Percentiles rank a stretch among this genome's conserved stretches.
Evolutionary conservation across 2,797 vertebrate genomes (phyloP).

Genomic region (Zonotrichia albicollis): DNA sequence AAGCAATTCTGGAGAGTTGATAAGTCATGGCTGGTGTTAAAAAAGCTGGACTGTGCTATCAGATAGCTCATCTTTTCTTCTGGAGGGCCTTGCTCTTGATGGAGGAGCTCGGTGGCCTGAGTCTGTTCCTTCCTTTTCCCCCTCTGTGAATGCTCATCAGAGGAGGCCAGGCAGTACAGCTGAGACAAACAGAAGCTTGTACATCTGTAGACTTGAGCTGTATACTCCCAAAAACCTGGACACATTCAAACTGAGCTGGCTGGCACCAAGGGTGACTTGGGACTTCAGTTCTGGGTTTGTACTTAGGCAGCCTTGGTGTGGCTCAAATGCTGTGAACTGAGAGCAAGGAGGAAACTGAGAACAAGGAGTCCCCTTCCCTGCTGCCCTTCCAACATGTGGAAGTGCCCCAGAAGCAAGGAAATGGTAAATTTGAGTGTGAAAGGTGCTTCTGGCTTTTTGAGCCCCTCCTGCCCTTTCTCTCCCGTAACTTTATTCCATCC

Average conservation of each 20-base stretch:
- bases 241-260: neutral
- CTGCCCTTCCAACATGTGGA: fast-evolving
- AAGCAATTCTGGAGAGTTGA: neutral
- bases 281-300: neutral
- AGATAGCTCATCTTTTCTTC: neutral
- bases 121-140: neutral
- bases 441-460: neutral
- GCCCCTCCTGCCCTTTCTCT: neutral
- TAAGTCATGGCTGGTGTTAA: neutral
- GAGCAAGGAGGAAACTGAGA: neutral
- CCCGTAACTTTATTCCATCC: neutral
- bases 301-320: neutral
- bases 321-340: neutral
- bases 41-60: neutral
- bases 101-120: too few relatives aligned
- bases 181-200: neutral
- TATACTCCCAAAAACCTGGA: neutral
- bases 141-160: neutral
- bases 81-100: too few relatives aligned
- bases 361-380: neutral
- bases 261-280: neutral
- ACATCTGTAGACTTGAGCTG: neutral
- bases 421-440: neutral
- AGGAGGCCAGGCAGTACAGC: neutral
- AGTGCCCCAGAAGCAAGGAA: neutral